These are phyloP conservation scores for Aphelenchoides avenae DNA, from an alignment of 1,140 invertebrate genomes.

Conservation along the genomic window DNA sequence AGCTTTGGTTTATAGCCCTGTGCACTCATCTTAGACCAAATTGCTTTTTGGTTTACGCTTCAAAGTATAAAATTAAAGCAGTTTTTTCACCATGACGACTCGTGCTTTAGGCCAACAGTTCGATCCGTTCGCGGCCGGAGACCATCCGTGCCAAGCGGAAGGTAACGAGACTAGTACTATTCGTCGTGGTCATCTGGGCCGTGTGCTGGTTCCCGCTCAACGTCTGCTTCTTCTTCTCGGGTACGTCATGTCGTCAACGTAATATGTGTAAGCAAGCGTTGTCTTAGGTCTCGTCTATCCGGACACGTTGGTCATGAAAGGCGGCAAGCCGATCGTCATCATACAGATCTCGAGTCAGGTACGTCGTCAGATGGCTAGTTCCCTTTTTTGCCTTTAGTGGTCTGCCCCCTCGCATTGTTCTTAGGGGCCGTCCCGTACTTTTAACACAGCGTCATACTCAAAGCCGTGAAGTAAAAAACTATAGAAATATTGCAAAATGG, in stretches of 20 bases:
- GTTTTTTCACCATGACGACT: too few species aligned
- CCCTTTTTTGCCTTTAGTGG: too few species aligned
- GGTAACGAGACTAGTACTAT: constrained; percentile 85
- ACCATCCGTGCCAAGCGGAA: constrained; percentile 77
- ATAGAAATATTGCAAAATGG: too few species aligned
- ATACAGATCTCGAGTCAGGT: constrained; percentile 56
- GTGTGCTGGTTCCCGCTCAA: constrained; percentile 92
- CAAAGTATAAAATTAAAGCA: too few species aligned
- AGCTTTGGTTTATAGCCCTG: too few species aligned
- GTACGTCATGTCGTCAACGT: constrained; percentile 4
- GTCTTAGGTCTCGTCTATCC: constrained; percentile 54
- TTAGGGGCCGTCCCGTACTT: too few species aligned
- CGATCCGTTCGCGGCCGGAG: constrained; percentile 71
- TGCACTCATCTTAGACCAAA: too few species aligned
- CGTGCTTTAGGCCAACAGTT: constrained; percentile 10
- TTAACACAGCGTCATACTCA: too few species aligned
- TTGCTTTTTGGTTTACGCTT: too few species aligned
- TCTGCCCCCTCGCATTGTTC: too few species aligned
- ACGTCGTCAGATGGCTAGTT: too few species aligned
- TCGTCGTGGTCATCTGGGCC: constrained; percentile 88
- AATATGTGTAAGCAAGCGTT: neutral
- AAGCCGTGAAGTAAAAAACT: too few species aligned
- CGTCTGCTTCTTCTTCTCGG: constrained; percentile 63
- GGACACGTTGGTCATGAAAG: constrained; percentile 50
- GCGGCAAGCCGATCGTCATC: constrained; percentile 52